These are phyloP conservation scores for Synodontis membranacea DNA, from an alignment of 2,113 vertebrate genomes.

Conservation along the genomic window DNA sequence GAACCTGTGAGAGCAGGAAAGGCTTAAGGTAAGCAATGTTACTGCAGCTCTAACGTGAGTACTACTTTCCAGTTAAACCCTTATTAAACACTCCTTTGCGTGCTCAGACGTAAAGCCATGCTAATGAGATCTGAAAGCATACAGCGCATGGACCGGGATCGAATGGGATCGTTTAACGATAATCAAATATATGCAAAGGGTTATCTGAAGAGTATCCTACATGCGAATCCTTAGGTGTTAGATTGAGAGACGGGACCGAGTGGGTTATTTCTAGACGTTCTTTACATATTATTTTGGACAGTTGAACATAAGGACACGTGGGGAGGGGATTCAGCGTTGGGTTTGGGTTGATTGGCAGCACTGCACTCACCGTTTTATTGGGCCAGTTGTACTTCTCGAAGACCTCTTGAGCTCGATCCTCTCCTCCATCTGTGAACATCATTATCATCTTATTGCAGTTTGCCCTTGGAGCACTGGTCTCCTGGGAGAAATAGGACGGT, in stretches of 20 bases:
- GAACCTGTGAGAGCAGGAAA: constrained; percentile 65
- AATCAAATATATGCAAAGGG: not conserved
- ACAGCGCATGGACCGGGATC: not conserved
- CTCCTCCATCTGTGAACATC: constrained; percentile 98
- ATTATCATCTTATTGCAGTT: constrained; percentile 99
- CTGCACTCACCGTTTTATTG: constrained; percentile 89
- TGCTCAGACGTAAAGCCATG: not conserved
- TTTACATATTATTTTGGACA: not conserved
- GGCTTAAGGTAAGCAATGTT: not conserved
- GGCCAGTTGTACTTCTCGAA: constrained; percentile 99
- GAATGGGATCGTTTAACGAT: not conserved
- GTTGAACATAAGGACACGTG: not conserved
- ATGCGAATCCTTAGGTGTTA: not conserved
- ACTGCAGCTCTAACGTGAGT: not conserved
- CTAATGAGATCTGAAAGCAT: not conserved
- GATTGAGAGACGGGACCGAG: not conserved
- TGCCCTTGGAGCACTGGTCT: constrained; percentile 90
- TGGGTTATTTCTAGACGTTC: not conserved
- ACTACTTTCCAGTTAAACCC: not conserved
- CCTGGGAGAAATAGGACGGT: constrained; percentile 56
- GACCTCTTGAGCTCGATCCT: constrained; percentile 95
- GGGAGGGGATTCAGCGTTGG: not conserved
- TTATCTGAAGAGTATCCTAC: not conserved
- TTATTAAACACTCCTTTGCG: not conserved
- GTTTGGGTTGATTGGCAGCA: not conserved